Base-by-base conservation (phyloP, 2,797 vertebrate genomes). In the Poecilia gillii region DNA sequence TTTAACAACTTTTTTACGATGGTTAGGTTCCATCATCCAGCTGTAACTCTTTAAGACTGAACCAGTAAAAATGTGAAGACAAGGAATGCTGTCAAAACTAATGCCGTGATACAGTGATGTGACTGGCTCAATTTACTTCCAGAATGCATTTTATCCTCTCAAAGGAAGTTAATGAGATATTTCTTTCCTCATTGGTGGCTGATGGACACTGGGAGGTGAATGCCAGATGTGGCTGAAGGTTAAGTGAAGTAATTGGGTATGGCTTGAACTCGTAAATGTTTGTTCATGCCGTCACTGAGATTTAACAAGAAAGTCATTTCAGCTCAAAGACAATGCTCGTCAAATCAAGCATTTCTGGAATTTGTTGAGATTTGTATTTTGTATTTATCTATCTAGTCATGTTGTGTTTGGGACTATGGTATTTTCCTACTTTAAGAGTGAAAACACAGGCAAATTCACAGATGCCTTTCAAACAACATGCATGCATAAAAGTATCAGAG, bases 401-500 rank as follows among this genome's bases (percentile, higher is more conserved):
- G 74, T 28, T 76, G 25, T 59, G 1, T 11, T 43, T 13, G 11
- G 53, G 62, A 72, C 45, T 3, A 4, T 72, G 4, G 74, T 76
- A 31, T 81, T 76, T 81, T 78, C 41, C 75, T 41, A 53, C 33
- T 74, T 79, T 23, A 2, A 64, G 62, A 51, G 76, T 72, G 57
- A 47, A 71, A 66, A 28, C 71, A 13, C 57, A 81, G 74, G 76
- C 81, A 89, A 87, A 77, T 43, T 47, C 53, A 53, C 5, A 0
- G 53, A 82, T 77, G 77, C 51, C 64, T 84, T 85, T 72, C 57
- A 87, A 90, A 89, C 76, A 83, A 75, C 39, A 47, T 85, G 84
- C 74, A 80, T 91, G 81, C 77, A 86, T 80, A 88, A 85, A 89
- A 89, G 88, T 89, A 91, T 90, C 81, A 88, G 88, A 90, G 82